A percentile compares a stretch with the other conserved stretches of the same genome.
Evolutionary conservation across 92 coral and sea anemone species (phyloP).

Genomic region (Bergia puertoricense): DNA sequence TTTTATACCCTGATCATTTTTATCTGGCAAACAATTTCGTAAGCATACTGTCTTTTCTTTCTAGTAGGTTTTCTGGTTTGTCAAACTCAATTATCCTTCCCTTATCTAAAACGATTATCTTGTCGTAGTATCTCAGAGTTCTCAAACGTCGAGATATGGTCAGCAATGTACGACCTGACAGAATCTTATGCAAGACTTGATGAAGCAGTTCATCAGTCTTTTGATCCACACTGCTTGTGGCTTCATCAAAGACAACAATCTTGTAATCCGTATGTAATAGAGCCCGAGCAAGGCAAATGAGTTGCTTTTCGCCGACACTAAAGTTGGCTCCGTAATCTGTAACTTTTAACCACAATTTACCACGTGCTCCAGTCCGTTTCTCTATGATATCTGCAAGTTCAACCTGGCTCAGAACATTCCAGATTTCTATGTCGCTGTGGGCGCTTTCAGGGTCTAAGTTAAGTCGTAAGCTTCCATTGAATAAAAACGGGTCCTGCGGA

Average conservation of each 20-base stretch:
- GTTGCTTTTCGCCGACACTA: slow-evolving; percentile 33
- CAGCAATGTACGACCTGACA: slow-evolving; percentile 3
- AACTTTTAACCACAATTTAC: background rate
- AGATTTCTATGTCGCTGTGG: background rate
- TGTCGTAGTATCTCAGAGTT: slow-evolving; percentile 23
- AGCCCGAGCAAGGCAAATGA: slow-evolving; percentile 26
- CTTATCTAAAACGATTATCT: slow-evolving; percentile 18
- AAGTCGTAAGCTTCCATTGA: slow-evolving; percentile 21
- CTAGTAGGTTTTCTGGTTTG: slow-evolving; percentile 11
- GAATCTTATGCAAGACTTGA: background rate
- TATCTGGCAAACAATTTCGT: background rate
- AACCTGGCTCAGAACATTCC: slow-evolving; percentile 20
- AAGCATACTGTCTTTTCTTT: background rate
- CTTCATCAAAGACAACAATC: slow-evolving; percentile 34
- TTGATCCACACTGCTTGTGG: slow-evolving; percentile 23
- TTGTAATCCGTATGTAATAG: slow-evolving; percentile 6
- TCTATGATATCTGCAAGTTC: background rate
- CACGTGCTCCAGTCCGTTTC: background rate
- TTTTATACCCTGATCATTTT: too few species aligned
- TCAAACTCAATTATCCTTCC: slow-evolving; percentile 30
- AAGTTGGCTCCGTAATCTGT: slow-evolving; percentile 34
- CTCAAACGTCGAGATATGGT: background rate
- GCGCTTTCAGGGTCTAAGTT: slow-evolving; percentile 25
- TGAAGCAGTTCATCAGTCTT: background rate
- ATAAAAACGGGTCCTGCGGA: background rate